These are phyloP conservation scores for Spea bombifrons DNA, from an alignment of 2,113 vertebrate genomes.

Conservation along the genomic window DNA sequence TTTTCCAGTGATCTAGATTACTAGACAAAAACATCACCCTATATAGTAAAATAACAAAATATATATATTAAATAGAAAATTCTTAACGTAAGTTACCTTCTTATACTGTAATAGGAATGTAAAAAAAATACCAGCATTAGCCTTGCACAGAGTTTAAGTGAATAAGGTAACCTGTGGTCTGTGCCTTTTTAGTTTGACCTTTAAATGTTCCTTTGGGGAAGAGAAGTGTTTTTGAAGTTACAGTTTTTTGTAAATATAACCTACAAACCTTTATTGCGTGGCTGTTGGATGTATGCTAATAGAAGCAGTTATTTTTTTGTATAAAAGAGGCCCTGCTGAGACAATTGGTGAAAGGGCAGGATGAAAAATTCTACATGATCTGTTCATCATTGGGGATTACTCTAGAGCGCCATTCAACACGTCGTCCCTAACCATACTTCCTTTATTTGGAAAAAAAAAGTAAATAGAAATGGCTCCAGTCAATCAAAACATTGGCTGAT, in stretches of 20 bases:
- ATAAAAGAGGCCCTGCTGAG: slow-evolving; percentile 1
- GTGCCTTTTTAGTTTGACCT: background rate
- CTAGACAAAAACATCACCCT: too few species aligned
- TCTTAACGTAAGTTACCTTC: too few species aligned
- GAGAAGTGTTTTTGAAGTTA: too few species aligned
- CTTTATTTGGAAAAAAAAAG: background rate
- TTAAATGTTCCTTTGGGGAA: background rate
- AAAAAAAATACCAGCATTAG: too few species aligned
- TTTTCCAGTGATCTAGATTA: too few species aligned
- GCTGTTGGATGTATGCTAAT: background rate
- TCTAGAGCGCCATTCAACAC: slow-evolving; percentile 4
- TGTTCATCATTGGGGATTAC: slow-evolving; percentile 8
- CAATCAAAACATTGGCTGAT: slow-evolving; percentile 3
- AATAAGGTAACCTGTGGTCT: background rate
- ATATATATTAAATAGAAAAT: too few species aligned
- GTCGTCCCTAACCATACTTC: slow-evolving; percentile 13
- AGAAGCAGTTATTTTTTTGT: slow-evolving; percentile 1
- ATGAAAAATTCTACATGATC: slow-evolving; percentile 9
- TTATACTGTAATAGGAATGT: too few species aligned
- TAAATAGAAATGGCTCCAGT: slow-evolving; percentile 11
- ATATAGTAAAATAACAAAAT: too few species aligned
- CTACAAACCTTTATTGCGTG: background rate
- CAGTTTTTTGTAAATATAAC: background rate
- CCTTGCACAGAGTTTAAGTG: too few species aligned
- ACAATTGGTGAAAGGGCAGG: slow-evolving; percentile 6